phyloP scores from a whole-genome alignment of 2,888 invertebrate species.

The Melangyna quadrimaculata region DNA sequence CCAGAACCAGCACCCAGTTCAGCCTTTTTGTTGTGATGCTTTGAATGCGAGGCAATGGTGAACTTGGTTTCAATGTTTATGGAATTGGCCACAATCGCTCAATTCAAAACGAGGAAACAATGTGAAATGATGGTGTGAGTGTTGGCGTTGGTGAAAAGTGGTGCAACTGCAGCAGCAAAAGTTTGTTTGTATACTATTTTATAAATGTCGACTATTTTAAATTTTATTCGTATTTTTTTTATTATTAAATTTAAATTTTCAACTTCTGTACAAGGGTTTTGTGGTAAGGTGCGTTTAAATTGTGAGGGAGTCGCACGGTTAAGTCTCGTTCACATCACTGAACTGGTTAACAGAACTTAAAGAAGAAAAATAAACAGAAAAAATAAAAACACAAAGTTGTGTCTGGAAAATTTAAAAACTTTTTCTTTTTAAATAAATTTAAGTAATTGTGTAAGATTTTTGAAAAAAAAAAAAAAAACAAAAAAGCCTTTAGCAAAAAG shows the following conservation, averaged over 20 bases:
- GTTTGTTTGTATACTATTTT: slow-evolving; percentile 18
- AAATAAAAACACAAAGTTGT: background rate
- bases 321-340: slow-evolving; percentile 39
- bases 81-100: slow-evolving; percentile 70
- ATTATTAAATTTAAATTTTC: background rate
- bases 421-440: background rate
- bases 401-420: background rate
- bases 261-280: background rate
- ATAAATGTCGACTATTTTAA: slow-evolving; percentile 10
- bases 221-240: background rate
- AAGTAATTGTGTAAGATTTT: background rate
- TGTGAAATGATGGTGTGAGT: slow-evolving; percentile 6
- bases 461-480: background rate
- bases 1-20: slow-evolving; percentile 20
- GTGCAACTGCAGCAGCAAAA: slow-evolving; percentile 13
- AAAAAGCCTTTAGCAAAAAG: too few relatives aligned
- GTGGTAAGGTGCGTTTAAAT: slow-evolving; percentile 47
- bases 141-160: background rate
- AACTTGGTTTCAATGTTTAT: slow-evolving; percentile 65
- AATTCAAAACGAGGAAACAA: slow-evolving; percentile 59
- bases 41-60: slow-evolving; percentile 1
- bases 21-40: slow-evolving; percentile 6
- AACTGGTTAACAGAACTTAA: slow-evolving; percentile 28
- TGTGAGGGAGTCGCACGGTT: background rate
- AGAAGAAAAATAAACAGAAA: slow-evolving; percentile 15